These are phyloP conservation scores for Sphecodes monilicornis DNA, from an alignment of 2,888 invertebrate species.

Conservation along the genomic window DNA sequence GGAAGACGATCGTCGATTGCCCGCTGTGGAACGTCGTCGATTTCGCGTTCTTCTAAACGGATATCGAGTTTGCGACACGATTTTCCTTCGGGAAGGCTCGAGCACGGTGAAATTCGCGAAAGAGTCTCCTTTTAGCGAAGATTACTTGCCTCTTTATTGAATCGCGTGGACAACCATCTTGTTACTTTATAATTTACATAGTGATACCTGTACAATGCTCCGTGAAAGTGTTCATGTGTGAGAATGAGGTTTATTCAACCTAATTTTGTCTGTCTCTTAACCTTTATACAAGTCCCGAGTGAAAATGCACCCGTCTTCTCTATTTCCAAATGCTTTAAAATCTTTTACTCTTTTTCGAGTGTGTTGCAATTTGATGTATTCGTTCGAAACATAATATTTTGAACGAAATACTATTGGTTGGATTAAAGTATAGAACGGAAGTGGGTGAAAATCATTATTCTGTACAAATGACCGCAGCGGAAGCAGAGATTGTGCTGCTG, in stretches of 20 bases:
- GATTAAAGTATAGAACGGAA: too few species aligned
- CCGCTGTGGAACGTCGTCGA: neutral
- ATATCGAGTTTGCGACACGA: neutral
- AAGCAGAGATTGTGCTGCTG: neutral
- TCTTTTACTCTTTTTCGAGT: neutral
- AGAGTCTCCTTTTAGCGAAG: neutral
- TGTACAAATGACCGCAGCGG: too few species aligned
- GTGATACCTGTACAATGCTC: neutral
- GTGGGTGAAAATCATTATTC: too few species aligned
- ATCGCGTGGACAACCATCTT: neutral
- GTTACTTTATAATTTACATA: neutral
- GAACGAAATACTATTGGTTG: too few species aligned
- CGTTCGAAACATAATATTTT: too few species aligned
- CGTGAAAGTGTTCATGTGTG: neutral
- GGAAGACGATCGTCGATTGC: constrained; percentile 17
- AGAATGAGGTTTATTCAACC: neutral
- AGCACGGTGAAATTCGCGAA: neutral
- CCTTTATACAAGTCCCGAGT: neutral
- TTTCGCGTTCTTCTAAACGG: neutral
- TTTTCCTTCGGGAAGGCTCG: neutral
- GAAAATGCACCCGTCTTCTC: neutral
- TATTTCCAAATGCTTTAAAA: neutral
- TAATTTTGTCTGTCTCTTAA: neutral
- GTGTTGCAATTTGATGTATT: neutral
- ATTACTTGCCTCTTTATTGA: neutral